Percentiles rank a stretch among this genome's conserved stretches.
phyloP scores from a whole-genome alignment of 2,888 invertebrate species.

The Calephelis perditalis region DNA sequence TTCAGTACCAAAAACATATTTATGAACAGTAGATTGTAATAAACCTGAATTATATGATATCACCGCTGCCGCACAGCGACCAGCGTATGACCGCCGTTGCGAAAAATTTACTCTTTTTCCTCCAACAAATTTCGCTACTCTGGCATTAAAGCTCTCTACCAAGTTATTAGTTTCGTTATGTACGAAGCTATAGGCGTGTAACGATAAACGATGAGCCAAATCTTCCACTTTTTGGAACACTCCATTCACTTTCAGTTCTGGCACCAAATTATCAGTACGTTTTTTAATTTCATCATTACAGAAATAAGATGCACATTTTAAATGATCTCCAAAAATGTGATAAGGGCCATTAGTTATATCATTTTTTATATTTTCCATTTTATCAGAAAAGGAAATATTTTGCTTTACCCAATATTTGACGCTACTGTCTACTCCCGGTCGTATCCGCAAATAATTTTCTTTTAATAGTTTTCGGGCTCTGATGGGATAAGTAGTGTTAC shows the following conservation, averaged over 20 bases:
- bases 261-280: conserved; percentile 9
- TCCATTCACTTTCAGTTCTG: conserved; percentile 13
- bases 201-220: conserved; percentile 15
- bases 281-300: conserved; percentile 2
- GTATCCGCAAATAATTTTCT: conserved; percentile 19
- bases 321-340: background rate
- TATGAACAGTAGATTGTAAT: background rate
- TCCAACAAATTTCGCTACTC: background rate
- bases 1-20: background rate
- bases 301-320: conserved; percentile 11
- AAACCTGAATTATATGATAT: background rate
- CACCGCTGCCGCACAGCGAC: background rate
- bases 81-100: conserved; percentile 2
- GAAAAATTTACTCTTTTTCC: conserved; percentile 10
- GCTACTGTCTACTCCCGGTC: conserved; percentile 17
- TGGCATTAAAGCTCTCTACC: background rate
- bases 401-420: conserved; percentile 18
- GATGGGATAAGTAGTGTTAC: conserved; percentile 8
- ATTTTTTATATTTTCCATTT: conserved; percentile 20
- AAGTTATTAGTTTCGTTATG: conserved; percentile 15
- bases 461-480: conserved; percentile 10
- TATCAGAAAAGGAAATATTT: conserved; percentile 13
- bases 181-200: conserved; percentile 16
- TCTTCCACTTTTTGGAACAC: conserved; percentile 18
- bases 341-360: background rate